phyloP scores from a whole-genome alignment of 2,797 vertebrate species.

The Diglossa cyanea region DNA sequence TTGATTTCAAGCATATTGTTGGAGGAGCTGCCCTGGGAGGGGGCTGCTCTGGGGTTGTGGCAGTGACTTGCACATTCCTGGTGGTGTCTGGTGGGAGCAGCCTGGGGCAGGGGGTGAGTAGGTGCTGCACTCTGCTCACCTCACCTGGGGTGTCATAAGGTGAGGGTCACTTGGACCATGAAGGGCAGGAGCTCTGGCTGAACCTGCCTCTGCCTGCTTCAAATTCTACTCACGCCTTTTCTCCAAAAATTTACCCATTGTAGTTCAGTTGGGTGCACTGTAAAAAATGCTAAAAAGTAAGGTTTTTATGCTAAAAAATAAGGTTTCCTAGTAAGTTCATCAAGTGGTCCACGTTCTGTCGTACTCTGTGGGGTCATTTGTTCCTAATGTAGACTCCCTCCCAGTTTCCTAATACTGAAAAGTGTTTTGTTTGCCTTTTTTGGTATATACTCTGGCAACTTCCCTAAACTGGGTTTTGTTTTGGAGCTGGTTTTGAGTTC shows the following conservation, averaged over 20 bases:
- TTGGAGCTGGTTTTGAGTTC: neutral
- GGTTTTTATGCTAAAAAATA: neutral
- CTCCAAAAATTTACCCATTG: rapidly evolving
- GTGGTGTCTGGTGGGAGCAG: neutral
- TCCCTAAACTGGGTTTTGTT: neutral
- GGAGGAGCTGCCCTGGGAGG: neutral
- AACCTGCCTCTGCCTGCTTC: neutral
- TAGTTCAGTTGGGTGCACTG: too few relatives aligned
- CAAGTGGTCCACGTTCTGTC: neutral
- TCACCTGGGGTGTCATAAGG: neutral
- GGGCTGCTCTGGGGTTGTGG: rapidly evolving
- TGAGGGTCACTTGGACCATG: rapidly evolving
- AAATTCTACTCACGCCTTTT: neutral
- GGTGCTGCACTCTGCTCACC: neutral
- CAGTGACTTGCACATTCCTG: rapidly evolving
- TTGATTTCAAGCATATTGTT: neutral
- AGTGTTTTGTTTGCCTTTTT: neutral
- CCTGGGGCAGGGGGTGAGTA: rapidly evolving
- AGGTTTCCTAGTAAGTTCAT: neutral
- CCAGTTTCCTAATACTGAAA: neutral
- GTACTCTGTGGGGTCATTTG: rapidly evolving
- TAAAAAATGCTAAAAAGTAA: neutral
- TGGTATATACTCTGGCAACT: neutral
- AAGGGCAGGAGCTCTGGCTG: neutral
- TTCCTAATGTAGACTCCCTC: neutral